phyloP scores from a whole-genome alignment of 2,113 vertebrate genomes.

The Desmodus rotundus region DNA sequence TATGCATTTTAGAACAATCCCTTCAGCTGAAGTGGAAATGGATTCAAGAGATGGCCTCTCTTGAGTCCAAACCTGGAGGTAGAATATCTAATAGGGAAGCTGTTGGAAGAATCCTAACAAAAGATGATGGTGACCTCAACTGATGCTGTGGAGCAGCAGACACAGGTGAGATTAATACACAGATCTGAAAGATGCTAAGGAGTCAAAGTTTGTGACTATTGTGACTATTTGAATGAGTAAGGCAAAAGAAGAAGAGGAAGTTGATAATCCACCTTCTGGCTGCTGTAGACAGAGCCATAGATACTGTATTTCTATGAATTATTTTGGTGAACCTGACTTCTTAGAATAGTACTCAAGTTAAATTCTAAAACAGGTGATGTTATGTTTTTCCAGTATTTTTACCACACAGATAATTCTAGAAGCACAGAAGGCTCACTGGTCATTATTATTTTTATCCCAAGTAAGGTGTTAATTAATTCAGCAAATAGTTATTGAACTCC shows the following conservation, averaged over 20 bases:
- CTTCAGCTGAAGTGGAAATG: neutral
- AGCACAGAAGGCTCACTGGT: neutral
- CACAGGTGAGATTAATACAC: neutral
- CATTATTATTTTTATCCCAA: constrained; percentile 14
- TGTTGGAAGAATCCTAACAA: neutral
- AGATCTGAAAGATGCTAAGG: neutral
- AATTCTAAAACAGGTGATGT: neutral
- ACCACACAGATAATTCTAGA: neutral
- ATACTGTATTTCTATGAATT: neutral
- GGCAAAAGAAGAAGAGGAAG: neutral
- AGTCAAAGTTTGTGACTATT: neutral
- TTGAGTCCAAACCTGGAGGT: neutral
- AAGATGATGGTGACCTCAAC: neutral
- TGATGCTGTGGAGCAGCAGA: neutral
- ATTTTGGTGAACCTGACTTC: neutral
- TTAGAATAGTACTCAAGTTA: neutral
- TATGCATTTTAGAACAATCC: constrained; percentile 19
- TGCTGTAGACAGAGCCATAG: neutral
- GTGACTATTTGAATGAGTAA: neutral
- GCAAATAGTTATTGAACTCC: neutral
- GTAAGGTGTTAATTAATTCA: neutral
- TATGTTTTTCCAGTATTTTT: neutral
- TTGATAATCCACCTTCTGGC: neutral
- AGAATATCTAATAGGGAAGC: neutral
- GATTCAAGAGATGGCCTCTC: constrained; percentile 12